These are phyloP conservation scores for Bilobella aurantiaca DNA, from an alignment of 1,140 invertebrate species.

Conservation along the genomic window DNA sequence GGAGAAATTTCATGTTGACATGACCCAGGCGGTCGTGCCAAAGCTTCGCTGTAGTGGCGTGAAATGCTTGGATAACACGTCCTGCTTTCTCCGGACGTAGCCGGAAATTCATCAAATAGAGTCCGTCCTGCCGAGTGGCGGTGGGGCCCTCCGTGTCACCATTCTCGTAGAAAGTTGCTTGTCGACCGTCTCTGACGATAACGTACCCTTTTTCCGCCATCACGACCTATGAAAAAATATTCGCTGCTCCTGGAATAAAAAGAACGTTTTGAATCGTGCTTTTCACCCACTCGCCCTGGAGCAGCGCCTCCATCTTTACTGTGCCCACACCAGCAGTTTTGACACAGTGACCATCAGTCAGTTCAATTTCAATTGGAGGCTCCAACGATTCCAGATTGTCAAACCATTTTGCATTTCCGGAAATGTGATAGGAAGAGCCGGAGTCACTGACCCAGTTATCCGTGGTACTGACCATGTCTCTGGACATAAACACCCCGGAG, in stretches of 20 bases:
- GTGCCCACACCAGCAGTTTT: slow-evolving; percentile 1
- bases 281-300: background rate
- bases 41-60: slow-evolving; percentile 1
- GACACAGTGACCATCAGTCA: background rate
- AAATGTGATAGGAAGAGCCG: background rate
- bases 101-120: background rate
- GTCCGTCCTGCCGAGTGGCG: background rate
- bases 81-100: background rate
- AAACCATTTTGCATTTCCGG: background rate
- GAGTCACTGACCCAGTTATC: background rate
- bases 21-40: slow-evolving; percentile 19
- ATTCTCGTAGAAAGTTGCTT: background rate
- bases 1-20: slow-evolving; percentile 19
- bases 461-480: background rate
- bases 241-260: slow-evolving; percentile 15
- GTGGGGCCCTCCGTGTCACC: background rate
- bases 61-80: background rate
- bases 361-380: background rate
- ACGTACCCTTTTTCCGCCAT: slow-evolving; percentile 9
- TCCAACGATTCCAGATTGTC: background rate
- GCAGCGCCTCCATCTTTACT: background rate
- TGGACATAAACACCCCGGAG: background rate
- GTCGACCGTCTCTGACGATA: background rate
- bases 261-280: slow-evolving; percentile 1
- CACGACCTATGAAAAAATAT: slow-evolving; percentile 23